These are phyloP conservation scores for Ferdinandea cuprea DNA, from an alignment of 2,888 invertebrate genomes.

Conservation along the genomic window DNA sequence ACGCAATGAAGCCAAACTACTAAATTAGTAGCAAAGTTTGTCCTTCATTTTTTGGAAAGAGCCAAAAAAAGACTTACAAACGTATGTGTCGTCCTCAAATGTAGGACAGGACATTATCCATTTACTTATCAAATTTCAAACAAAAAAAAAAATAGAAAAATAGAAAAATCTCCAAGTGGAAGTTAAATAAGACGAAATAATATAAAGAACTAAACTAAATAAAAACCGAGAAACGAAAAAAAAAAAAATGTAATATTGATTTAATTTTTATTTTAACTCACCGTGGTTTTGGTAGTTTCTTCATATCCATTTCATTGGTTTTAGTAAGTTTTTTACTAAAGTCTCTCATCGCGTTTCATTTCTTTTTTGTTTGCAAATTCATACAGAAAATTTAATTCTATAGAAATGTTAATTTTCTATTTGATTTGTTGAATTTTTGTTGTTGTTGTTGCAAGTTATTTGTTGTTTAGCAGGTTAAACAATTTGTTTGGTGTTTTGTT, in stretches of 20 bases:
- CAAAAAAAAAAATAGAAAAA: conserved; percentile 24
- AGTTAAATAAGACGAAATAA: conserved; percentile 3
- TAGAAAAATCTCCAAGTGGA: conserved; percentile 66
- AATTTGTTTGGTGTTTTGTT: conserved; percentile 59
- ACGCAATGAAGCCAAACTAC: conserved; percentile 69
- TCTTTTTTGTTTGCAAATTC: conserved; percentile 61
- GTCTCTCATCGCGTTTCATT: conserved; percentile 76
- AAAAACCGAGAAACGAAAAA: conserved; percentile 6
- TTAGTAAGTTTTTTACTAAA: conserved; percentile 77
- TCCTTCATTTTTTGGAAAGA: conserved; percentile 48
- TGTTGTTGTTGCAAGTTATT: conserved; percentile 30
- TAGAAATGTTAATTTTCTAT: conserved; percentile 46
- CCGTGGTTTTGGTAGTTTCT: conserved; percentile 79
- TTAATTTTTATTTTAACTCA: conserved; percentile 66
- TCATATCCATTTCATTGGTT: conserved; percentile 79
- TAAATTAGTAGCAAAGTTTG: conserved; percentile 71
- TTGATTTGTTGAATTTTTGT: conserved; percentile 16
- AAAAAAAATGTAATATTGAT: conserved; percentile 17
- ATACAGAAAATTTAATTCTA: conserved; percentile 36
- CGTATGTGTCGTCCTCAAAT: conserved; percentile 32
- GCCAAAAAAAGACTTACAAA: conserved; percentile 27
- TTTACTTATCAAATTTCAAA: conserved; percentile 59
- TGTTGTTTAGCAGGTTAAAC: conserved; percentile 44
- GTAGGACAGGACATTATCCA: conserved; percentile 62
- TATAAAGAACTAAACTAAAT: conserved; percentile 3